Conservation (phyloP, 2,888 invertebrate genomes). For the Elmis aenea region DNA sequence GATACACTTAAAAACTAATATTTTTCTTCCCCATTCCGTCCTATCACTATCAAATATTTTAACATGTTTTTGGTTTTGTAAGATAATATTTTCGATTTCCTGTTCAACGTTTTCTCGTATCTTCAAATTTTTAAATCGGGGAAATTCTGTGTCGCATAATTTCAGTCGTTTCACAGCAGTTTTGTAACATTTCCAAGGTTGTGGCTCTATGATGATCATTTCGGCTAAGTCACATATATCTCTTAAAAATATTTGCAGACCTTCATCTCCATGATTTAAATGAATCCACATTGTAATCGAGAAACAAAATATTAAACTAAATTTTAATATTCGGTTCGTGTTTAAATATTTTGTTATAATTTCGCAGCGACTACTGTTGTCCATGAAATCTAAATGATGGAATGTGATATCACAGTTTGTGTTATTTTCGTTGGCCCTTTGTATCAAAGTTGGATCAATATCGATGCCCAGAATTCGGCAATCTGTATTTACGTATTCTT, state of each 20-base stretch:
- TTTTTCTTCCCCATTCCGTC: conserved; percentile 66
- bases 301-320: conserved; percentile 71
- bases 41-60: conserved; percentile 55
- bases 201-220: conserved; percentile 71
- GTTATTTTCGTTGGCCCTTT: conserved; percentile 59
- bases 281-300: conserved; percentile 91
- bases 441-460: conserved; percentile 65
- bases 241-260: conserved; percentile 59
- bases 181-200: conserved; percentile 81
- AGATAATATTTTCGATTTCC: conserved; percentile 52
- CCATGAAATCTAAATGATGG: conserved; percentile 58
- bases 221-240: conserved; percentile 52
- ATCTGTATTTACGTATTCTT: conserved; percentile 41
- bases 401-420: conserved; percentile 50
- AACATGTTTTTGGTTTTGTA: conserved; percentile 35
- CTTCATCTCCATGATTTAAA: conserved; percentile 74
- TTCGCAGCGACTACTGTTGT: conserved; percentile 33
- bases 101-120: conserved; percentile 58
- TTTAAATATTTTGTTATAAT: conserved; percentile 50
- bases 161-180: conserved; percentile 69
- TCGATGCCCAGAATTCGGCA: conserved; percentile 64
- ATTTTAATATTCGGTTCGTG: conserved; percentile 45
- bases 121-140: conserved; percentile 54
- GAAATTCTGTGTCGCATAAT: conserved; percentile 56
- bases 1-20: conserved; percentile 62